Percentiles rank a stretch among this genome's conserved stretches.
Evolutionary conservation across 1,140 invertebrate species (phyloP).

Genomic region (Rhynchophorus ferrugineus): DNA sequence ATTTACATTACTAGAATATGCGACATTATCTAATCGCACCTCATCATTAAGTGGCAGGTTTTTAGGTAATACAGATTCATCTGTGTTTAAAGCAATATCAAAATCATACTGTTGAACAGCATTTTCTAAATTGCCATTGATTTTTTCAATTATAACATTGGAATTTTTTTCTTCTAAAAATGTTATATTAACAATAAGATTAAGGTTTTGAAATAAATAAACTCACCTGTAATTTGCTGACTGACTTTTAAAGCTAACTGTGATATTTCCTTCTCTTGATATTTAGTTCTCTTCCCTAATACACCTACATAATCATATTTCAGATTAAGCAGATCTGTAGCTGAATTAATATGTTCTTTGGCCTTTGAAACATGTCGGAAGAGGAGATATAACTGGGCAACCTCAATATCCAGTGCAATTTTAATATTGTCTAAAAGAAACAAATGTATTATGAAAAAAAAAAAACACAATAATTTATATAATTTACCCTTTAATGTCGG

Average conservation of each 20-base stretch:
- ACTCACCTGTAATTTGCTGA: too few relatives aligned
- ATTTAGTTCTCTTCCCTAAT: constrained; percentile 83
- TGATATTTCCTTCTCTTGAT: constrained; percentile 70
- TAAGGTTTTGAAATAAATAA: too few relatives aligned
- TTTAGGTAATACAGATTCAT: constrained; percentile 49
- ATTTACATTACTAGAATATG: constrained; percentile 54
- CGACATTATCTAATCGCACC: constrained; percentile 67
- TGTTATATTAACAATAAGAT: too few relatives aligned
- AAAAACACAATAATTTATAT: not conserved
- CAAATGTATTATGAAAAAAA: constrained; percentile 6
- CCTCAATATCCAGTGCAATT: constrained; percentile 66
- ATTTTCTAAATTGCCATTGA: not conserved
- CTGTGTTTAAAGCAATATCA: constrained; percentile 23
- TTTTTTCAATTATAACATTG: constrained; percentile 1
- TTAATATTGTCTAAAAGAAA: constrained; percentile 44
- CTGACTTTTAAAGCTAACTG: constrained; percentile 52
- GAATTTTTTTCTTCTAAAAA: constrained; percentile 7
- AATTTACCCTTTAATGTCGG: constrained; percentile 23
- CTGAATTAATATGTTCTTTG: constrained; percentile 57
- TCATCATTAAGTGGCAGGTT: constrained; percentile 76
- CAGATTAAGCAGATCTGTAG: constrained; percentile 54
- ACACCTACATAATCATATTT: constrained; percentile 59
- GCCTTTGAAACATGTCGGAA: constrained; percentile 65
- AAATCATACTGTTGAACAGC: constrained; percentile 1
- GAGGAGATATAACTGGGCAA: constrained; percentile 62